phyloP scores from a whole-genome alignment of 2,888 invertebrate species.

The Amphipyra tragopoginis region DNA sequence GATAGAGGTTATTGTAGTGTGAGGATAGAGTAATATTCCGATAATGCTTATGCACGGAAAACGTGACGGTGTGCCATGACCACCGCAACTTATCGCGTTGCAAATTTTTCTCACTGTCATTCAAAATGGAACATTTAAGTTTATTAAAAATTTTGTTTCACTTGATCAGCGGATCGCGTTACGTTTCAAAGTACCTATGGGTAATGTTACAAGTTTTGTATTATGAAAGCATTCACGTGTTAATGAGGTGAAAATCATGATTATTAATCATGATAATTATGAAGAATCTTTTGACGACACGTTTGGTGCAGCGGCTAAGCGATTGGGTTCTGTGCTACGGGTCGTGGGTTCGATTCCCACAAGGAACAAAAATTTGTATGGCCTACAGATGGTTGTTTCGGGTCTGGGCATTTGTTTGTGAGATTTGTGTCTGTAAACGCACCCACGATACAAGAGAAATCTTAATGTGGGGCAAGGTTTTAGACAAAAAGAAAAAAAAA shows the following conservation, averaged over 20 bases:
- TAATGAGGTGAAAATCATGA: background rate
- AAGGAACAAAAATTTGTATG: too few species aligned
- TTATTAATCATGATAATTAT: too few species aligned
- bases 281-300: too few species aligned
- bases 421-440: too few species aligned
- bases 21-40: slow-evolving; percentile 11
- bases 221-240: slow-evolving; percentile 20
- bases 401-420: too few species aligned
- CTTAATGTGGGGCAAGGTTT: too few species aligned
- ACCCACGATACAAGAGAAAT: too few species aligned
- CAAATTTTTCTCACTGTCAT: slow-evolving; percentile 45
- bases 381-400: too few species aligned
- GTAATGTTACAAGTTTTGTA: slow-evolving; percentile 1
- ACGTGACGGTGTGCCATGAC: slow-evolving; percentile 54
- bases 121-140: slow-evolving; percentile 45
- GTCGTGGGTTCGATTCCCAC: too few species aligned
- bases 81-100: slow-evolving; percentile 50
- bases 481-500: too few species aligned
- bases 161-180: slow-evolving; percentile 33
- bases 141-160: slow-evolving; percentile 14
- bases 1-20: slow-evolving; percentile 22
- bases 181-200: background rate
- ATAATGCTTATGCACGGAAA: slow-evolving; percentile 41
- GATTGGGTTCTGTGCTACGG: too few species aligned
- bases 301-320: too few species aligned